Evolutionary conservation across 2,113 vertebrate species (phyloP), one percentile per base, ranked within the genome.

Genomic region (Seriola dumerili): DNA sequence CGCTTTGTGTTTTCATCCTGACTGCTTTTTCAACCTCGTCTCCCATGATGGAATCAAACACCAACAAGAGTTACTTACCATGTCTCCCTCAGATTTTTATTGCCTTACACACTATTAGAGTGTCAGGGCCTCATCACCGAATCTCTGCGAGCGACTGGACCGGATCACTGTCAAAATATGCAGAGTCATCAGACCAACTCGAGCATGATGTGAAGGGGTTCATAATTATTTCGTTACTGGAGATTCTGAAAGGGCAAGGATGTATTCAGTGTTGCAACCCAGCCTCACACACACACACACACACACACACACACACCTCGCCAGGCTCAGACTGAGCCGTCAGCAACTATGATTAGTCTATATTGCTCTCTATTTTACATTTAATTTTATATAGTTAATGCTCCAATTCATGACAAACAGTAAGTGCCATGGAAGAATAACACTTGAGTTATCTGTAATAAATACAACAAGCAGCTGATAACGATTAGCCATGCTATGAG

Each of bases 161-260:
- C 34, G 1, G 16, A 5, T 57, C 32, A n/a, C 36, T 32, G 61
- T 48, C 52, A 52, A 3, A 67, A 72, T 67, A 42, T 59, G 50
- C 68, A 64, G 50, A 57, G 44, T 62, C 86, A 78, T 55, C 62
- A 23, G 55, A 50, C 48, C 57, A 13, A 57, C 29, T 72, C 61
- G 6, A 67, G 46, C 55, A 19, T 11, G 59, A 67, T n/a, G 71
- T 42, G 55, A 76, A 76, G 38, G n/a, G 29, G 42, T 36, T 36
- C 44, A 32, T 46, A 11, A 61, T 79, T 72, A 68, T 72, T 76
- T 83, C 38, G 63, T 72, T 62, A 40, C 21, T 29, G 66, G 71
- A 25, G 71, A 25, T 1, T 71, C 21, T 72, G 23, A 54, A 52
- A 76, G 58, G 58, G 34, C 40, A 78, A 14, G 42, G 44, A 81